Conservation (phyloP, 64 coral and sea anemone genomes). For the Montipora cactus region DNA sequence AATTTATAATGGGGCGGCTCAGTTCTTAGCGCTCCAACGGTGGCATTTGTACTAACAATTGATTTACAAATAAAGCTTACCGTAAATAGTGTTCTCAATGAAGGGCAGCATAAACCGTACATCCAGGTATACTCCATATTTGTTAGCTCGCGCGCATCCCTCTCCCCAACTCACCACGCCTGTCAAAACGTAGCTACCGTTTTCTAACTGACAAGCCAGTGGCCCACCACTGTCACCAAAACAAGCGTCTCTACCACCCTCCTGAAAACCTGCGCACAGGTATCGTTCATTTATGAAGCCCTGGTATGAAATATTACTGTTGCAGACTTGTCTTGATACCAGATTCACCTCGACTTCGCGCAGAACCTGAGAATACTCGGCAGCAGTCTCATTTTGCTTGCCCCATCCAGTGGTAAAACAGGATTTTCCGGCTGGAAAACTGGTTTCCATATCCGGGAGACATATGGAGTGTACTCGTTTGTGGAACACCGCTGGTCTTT, state of each 20-base stretch:
- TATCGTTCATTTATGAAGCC: slow-evolving; percentile 70
- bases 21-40: too few relatives aligned
- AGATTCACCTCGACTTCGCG: slow-evolving; percentile 72
- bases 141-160: slow-evolving; percentile 90
- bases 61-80: neutral
- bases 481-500: slow-evolving; percentile 76
- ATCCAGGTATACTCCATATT: slow-evolving; percentile 95
- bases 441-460: slow-evolving; percentile 72
- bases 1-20: too few relatives aligned
- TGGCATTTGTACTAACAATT: too few relatives aligned
- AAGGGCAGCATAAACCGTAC: slow-evolving; percentile 86
- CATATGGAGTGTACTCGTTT: slow-evolving; percentile 79
- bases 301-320: slow-evolving; percentile 79
- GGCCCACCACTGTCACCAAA: slow-evolving; percentile 82
- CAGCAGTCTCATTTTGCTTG: slow-evolving; percentile 48
- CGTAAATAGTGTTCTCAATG: slow-evolving; percentile 66
- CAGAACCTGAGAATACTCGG: slow-evolving; percentile 68
- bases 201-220: slow-evolving; percentile 78
- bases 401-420: slow-evolving; percentile 98
- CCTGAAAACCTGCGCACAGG: slow-evolving; percentile 76
- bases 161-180: slow-evolving; percentile 92
- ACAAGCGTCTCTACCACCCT: slow-evolving; percentile 71
- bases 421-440: slow-evolving; percentile 50
- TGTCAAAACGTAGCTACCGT: slow-evolving; percentile 80
- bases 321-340: slow-evolving; percentile 74